Evolutionary conservation across 2,888 invertebrate species (phyloP), one percentile per base, ranked within the genome.

Genomic region (Acleris literana): DNA sequence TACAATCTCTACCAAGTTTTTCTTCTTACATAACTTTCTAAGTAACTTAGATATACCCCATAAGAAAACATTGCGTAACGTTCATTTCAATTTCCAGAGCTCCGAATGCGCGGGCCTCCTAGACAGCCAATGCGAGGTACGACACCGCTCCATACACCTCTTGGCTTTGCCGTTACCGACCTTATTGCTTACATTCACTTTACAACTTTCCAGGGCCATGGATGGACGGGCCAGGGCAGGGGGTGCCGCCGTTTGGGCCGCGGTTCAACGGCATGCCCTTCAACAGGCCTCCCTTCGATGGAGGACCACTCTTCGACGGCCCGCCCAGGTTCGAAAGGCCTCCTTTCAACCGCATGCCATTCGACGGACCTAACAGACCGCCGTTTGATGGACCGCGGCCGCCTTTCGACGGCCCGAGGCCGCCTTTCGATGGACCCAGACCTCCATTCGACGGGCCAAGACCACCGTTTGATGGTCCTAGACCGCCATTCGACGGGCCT

Each of bases 61-160:
- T 54, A 68, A 63, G 46, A 22, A 55, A 72, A 69, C 70, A 71
- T 43, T 71, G 72, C 67, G 72, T 68, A 79, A 74, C 72, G 70
- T 69, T 64, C 69, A 71, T 85, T 86, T 87, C 73, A 73, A 79
- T 85, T 92, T 90, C 63, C 92, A 92, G 92, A 92, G 71, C 79
- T 90, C 76, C 84, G 91, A 86, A 88, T 92, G 89, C 84, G 92
- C 80, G 90, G 89, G 71, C 88, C 88, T 62, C 88, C 86, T 75
- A 81, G 88, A 69, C 86, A 80, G 71, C 86, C 86, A 63, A 81
- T 87, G 81, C 79, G 86, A 89, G 90, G 91, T 88, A 88, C 77
- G 84, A 64, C 68, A 71, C 33, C 22, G 43, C 49, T 16, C 18
- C 18, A 61, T 52, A 6, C 22, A 49, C 22, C 48, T 48, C 33